Base-by-base conservation (phyloP, 2,888 invertebrate genomes). In the Pomacea canaliculata region DNA sequence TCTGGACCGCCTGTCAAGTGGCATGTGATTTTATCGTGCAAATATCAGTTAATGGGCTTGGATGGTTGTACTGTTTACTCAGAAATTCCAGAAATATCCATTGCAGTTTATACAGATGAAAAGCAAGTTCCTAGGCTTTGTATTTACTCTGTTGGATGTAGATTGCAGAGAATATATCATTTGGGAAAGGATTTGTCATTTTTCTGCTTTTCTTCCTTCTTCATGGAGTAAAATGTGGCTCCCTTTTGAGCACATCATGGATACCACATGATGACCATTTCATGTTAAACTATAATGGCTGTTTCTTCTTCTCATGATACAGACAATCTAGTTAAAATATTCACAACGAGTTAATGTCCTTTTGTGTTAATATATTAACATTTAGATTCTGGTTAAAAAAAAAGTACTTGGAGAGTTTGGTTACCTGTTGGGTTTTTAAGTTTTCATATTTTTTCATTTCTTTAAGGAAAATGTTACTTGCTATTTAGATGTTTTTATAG, bases 161-260 rank as follows among this genome's bases (percentile, higher is more conserved):
- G 81, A 81, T 81, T 86, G 83, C 82, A 81, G 80, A 82, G 81
- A 78, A 76, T 81, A 79, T 82, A 82, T 83, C 83, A 83, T 83
- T 83, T 80, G 79, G 78, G 74, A 77, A 78, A 75, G 82, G 70
- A 79, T 81, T 81, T 82, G 82, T 79, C 78, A 79, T 77, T 77
- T 75, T 65, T 75, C n/a, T 70, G 56, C 59, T 56, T 13, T 37
- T 27, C 19, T 23, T 71, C 56, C 67, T 73, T 71, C 51, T 77
- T 56, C 49, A 48, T 48, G 62, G 69, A 79, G 74, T 79, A 80
- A 79, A 81, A 81, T 84, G 82, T 74, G 85, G 85, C 87, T 88
- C 87, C 89, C 88, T 89, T 87, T 89, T 88, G 88, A 88, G 88
- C 87, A 83, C 83, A 81, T 81, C 81, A 84, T 84, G 68, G 23